phyloP scores from a whole-genome alignment of 2,797 vertebrate genomes.

The Mycteria americana region DNA sequence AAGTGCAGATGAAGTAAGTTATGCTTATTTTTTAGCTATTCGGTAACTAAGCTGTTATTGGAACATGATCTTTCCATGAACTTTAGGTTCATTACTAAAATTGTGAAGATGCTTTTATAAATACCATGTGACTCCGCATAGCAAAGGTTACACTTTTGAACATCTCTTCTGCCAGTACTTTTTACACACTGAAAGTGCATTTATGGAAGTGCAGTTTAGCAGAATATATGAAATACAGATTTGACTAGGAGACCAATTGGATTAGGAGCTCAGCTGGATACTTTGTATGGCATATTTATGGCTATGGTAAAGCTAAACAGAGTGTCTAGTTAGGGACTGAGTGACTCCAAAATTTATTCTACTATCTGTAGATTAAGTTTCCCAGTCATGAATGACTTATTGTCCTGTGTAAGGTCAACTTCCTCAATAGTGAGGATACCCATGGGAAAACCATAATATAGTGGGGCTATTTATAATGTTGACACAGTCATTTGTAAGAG shows the following conservation, averaged over 20 bases:
- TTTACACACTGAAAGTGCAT: background rate
- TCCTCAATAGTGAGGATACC: background rate
- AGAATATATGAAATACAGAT: background rate
- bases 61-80: background rate
- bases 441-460: background rate
- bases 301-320: background rate
- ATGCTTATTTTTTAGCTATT: background rate
- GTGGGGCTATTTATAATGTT: constrained; percentile 15
- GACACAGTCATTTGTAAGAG: background rate
- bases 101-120: background rate
- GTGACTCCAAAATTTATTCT: constrained; percentile 24
- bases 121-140: background rate
- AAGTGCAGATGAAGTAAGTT: background rate
- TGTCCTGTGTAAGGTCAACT: background rate
- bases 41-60: background rate
- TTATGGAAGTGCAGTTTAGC: background rate
- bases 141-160: background rate
- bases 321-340: background rate
- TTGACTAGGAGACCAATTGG: background rate
- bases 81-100: background rate
- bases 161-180: background rate
- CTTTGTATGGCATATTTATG: background rate
- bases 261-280: background rate
- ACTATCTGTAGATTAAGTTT: background rate
- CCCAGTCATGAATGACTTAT: background rate